Base-by-base conservation (phyloP, 2,113 vertebrate genomes). In the Trichechus manatus region DNA sequence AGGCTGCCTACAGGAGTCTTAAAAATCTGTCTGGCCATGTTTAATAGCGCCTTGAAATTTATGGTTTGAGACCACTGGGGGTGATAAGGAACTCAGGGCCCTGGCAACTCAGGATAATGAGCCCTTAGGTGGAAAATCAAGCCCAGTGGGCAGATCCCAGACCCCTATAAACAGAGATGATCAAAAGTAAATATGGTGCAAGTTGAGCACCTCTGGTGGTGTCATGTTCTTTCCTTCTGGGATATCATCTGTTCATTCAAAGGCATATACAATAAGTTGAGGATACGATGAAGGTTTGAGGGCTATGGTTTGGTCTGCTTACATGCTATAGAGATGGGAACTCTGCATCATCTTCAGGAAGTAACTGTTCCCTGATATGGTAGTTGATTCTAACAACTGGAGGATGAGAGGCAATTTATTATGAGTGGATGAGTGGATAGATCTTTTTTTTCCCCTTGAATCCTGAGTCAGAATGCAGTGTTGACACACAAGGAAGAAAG, bases 11-110 rank as follows among this genome's bases (percentile, higher is more conserved):
- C 93, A 98, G 98, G 95, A 98, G 97, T 98, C 97, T 98, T 98
- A 98, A 98, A 98, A 98, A 98, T 98, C 98, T 98, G 97, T 98
- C 98, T 98, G 98, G 96, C 97, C 97, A 96, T 84, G 93, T 98
- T 98, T 98, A 98, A 98, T 88, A 98, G 97, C 23, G 85, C 93
- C 31, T 97, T 97, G 96, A 98, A 98, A 98, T 99, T 98, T 98
- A 98, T 98, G 97, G 87, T 47, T 98, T 97, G 95, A 98, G 98
- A 98, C 97, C 97, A 84, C 36, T 96, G 96, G 63, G 85, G 96
- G 92, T 72, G 93, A 98, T 98, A 95, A 87, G 97, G 92, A 80
- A 96, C 94, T 97, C 94, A 97, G 84, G 97, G 96, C 93, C 95
- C 94, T 81, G 61, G 56, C 61, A 78, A 94, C 9, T 89, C 31